Conservation (phyloP, 2,888 invertebrate genomes). For the Idaea dimidiata region DNA sequence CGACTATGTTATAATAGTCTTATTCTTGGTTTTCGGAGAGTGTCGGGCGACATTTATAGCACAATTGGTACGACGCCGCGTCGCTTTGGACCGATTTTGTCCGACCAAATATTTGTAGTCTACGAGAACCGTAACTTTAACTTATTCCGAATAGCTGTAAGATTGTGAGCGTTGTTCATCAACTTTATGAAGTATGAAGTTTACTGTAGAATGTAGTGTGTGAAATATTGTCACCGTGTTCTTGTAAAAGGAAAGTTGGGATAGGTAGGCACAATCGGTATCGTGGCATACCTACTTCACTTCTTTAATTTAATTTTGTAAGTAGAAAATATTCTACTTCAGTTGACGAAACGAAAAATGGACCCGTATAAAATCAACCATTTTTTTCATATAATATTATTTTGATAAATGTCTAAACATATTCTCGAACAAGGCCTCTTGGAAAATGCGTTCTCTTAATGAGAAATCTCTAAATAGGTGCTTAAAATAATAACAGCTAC, state of each 20-base stretch:
- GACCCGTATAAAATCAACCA: too few relatives aligned
- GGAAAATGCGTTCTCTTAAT: too few relatives aligned
- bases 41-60: background rate
- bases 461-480: background rate
- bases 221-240: background rate
- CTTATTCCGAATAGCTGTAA: conserved; percentile 23
- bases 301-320: background rate
- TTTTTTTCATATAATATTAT: too few relatives aligned
- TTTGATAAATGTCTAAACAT: too few relatives aligned
- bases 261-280: background rate
- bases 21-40: background rate
- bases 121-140: conserved; percentile 12
- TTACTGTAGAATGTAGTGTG: conserved; percentile 7
- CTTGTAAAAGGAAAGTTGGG: conserved; percentile 4
- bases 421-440: too few relatives aligned
- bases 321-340: too few relatives aligned
- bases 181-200: conserved; percentile 25
- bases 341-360: too few relatives aligned
- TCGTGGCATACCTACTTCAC: background rate
- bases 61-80: background rate
- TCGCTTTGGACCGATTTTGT: background rate
- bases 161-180: conserved; percentile 26
- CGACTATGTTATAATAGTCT: too few relatives aligned
- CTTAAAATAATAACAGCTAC: background rate
- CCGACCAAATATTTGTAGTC: conserved; percentile 3